Percentiles rank a stretch among this genome's conserved stretches.
These are phyloP conservation scores for Frankliniella intonsa DNA, from an alignment of 2,888 invertebrate species.

Conservation along the genomic window DNA sequence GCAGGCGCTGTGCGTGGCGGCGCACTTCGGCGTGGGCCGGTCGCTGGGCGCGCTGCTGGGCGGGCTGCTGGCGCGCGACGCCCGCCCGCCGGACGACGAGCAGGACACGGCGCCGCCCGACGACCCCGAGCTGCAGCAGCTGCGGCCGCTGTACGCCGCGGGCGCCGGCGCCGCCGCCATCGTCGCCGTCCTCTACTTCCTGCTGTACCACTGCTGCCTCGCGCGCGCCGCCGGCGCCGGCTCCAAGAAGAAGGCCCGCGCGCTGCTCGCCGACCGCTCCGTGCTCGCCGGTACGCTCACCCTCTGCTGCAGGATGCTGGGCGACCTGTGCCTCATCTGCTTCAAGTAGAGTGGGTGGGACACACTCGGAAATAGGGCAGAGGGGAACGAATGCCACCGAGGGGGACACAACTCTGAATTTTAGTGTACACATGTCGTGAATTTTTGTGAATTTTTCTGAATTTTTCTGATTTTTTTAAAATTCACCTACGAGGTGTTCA, in stretches of 20 bases:
- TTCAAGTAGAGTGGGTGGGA: constrained; percentile 7
- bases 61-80: constrained; percentile 32
- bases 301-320: not conserved
- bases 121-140: constrained; percentile 31
- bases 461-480: too few relatives aligned
- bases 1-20: constrained; percentile 71
- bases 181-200: constrained; percentile 63
- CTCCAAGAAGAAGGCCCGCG: not conserved
- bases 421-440: too few relatives aligned
- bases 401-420: too few relatives aligned
- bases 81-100: constrained; percentile 27
- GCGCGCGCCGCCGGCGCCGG: not conserved
- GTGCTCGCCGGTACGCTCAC: constrained; percentile 22
- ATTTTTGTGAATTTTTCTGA: too few relatives aligned
- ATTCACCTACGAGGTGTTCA: too few relatives aligned
- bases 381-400: too few relatives aligned
- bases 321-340: constrained; percentile 12
- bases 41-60: constrained; percentile 67
- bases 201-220: constrained; percentile 67
- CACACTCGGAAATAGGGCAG: too few relatives aligned
- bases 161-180: constrained; percentile 63
- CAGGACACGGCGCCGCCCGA: constrained; percentile 29
- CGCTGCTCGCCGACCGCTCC: constrained; percentile 17
- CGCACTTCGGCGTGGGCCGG: constrained; percentile 77
- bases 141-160: constrained; percentile 50